phyloP scores from a whole-genome alignment of 1,140 invertebrate genomes.

The Cydia amplana region DNA sequence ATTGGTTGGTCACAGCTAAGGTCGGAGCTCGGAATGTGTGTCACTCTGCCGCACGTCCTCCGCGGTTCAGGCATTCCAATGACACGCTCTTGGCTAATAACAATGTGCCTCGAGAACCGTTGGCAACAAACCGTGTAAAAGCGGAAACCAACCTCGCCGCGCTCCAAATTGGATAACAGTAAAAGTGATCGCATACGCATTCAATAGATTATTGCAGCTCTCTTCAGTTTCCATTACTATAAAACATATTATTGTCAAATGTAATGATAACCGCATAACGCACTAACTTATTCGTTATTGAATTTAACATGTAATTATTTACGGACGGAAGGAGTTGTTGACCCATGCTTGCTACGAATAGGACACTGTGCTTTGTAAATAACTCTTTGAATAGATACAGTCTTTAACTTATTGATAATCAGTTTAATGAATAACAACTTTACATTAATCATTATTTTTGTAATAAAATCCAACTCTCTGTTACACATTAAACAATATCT shows the following conservation, averaged over 20 bases:
- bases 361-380: too few species aligned
- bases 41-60: slow-evolving; percentile 65
- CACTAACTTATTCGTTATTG: background rate
- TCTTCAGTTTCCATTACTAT: slow-evolving; percentile 63
- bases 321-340: too few species aligned
- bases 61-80: slow-evolving; percentile 60
- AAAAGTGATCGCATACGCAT: slow-evolving; percentile 76
- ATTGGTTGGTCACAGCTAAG: slow-evolving; percentile 36
- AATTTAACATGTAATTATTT: too few species aligned
- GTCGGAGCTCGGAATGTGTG: slow-evolving; percentile 58
- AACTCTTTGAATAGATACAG: too few species aligned
- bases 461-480: too few species aligned
- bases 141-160: slow-evolving; percentile 70
- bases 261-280: background rate
- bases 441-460: too few species aligned
- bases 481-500: background rate
- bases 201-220: slow-evolving; percentile 65
- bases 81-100: slow-evolving; percentile 68
- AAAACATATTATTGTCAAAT: background rate
- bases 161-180: slow-evolving; percentile 78
- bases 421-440: too few species aligned
- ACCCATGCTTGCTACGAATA: too few species aligned
- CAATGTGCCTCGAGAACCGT: slow-evolving; percentile 61
- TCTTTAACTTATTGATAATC: too few species aligned
- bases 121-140: slow-evolving; percentile 74